phyloP scores from a whole-genome alignment of 2,113 vertebrate species.

The Camelus bactrianus region DNA sequence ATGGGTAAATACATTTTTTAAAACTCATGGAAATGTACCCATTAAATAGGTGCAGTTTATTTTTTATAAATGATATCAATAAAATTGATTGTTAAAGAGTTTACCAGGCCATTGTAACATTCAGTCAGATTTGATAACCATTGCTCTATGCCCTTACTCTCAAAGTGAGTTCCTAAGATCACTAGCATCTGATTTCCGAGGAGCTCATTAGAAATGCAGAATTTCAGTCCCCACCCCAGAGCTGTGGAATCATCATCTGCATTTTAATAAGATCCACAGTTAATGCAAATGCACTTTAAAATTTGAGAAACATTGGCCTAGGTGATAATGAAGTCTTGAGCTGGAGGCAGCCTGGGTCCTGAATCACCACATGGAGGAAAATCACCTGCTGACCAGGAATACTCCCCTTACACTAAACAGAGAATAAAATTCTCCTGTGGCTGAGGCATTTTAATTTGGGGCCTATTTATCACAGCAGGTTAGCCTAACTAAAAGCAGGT shows the following conservation, averaged over 20 bases:
- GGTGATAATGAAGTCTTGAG: not conserved
- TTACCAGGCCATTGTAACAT: not conserved
- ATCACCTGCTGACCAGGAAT: not conserved
- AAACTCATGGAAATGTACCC: not conserved
- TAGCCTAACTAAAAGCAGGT: slow-evolving; percentile 4
- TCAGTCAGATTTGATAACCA: not conserved
- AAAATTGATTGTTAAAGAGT: not conserved
- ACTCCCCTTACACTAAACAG: not conserved
- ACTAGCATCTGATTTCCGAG: not conserved
- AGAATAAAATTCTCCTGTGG: not conserved
- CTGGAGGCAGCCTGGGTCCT: not conserved
- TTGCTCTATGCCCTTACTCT: not conserved
- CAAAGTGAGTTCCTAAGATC: not conserved
- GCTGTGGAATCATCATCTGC: not conserved
- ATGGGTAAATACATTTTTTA: not conserved
- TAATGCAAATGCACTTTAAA: slow-evolving; percentile 31
- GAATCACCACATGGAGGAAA: not conserved
- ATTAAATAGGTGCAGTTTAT: not conserved
- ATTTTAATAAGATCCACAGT: not conserved
- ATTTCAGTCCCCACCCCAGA: not conserved
- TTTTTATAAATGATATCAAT: slow-evolving; percentile 12
- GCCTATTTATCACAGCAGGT: not conserved
- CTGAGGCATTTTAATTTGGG: not conserved
- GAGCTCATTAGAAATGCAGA: slow-evolving; percentile 23
- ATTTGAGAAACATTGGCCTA: slow-evolving; percentile 14